Evolutionary conservation across 2,888 invertebrate genomes (phyloP), one percentile per base, ranked within the genome.

Genomic region (Heliconius aoede): DNA sequence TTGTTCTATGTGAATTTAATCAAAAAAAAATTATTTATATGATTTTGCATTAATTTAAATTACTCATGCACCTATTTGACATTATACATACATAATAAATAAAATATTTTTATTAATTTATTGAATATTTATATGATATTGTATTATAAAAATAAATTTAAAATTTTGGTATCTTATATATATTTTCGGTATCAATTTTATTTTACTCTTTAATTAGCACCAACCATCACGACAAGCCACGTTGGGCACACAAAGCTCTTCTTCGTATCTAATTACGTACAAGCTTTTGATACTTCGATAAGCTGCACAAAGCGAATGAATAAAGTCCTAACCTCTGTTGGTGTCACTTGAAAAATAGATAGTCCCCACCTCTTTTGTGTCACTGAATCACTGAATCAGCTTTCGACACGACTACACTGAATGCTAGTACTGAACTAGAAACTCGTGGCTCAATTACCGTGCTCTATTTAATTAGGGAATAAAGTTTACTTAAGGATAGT

Each of bases 311-410:
- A 80, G 79, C 76, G 76, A 72, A 69, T 71, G 76, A 80, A 80
- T 79, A 75, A 76, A 78, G 76, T 67, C 61, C 26, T 65, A 26
- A 28, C 76, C 67, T 73, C 62, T 78, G 79, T 72, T 80, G 77
- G 71, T 80, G 80, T 81, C 82, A 79, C 78, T 80, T 80, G 79
- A 80, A 82, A 82, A 80, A 81, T 80, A 80, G 79, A 82, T 80
- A 68, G 74, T 68, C 72, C 60, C 46, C 46, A 21, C 46, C 46
- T 46, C 46, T 18, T 80, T 82, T 81, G 80, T 81, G 75, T 78
- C 69, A 60, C 73, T 77, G 79, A 81, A 79, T 78, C 69, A 60
- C 73, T 77, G 79, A 81, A 79, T 80, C 79, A 80, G 77, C 76
- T 77, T 51, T 65, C 77, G 62, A 78, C 79, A 73, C 76, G 76